A percentile compares a stretch with the other conserved stretches of the same genome.
These are phyloP conservation scores for Diploptera punctata DNA, from an alignment of 2,888 invertebrate genomes.

Conservation along the genomic window DNA sequence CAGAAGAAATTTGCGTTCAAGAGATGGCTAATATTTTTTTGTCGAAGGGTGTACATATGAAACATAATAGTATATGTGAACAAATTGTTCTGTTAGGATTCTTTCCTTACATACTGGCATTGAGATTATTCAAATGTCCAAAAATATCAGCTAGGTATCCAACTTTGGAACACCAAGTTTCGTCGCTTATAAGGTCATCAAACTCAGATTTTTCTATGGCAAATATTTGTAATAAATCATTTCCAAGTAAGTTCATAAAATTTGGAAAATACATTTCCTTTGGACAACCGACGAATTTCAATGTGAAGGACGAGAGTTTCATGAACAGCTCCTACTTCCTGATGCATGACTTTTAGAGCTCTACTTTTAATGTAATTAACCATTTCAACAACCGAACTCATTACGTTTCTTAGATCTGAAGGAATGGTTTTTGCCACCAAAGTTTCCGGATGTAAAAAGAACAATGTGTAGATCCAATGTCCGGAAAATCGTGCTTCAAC, in stretches of 20 bases:
- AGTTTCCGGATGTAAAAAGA: constrained; percentile 9
- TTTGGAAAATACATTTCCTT: constrained; percentile 8
- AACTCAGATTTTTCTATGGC: background rate
- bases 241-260: constrained; percentile 1
- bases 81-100: too few relatives aligned
- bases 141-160: background rate
- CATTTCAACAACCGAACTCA: constrained; percentile 7
- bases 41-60: too few relatives aligned
- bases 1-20: too few relatives aligned
- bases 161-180: constrained; percentile 4
- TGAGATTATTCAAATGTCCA: background rate
- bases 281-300: background rate
- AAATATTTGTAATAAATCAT: background rate
- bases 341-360: background rate
- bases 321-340: background rate
- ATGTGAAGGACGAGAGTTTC: background rate
- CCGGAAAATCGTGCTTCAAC: background rate
- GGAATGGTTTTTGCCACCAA: constrained; percentile 7
- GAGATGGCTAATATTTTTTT: too few relatives aligned
- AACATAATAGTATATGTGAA: too few relatives aligned
- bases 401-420: background rate
- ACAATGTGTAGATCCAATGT: background rate
- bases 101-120: background rate
- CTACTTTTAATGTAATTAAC: constrained; percentile 17
- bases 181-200: background rate